Evolutionary conservation across 2,888 invertebrate species (phyloP), one percentile per base, ranked within the genome.

Genomic region (Norana najaformis): DNA sequence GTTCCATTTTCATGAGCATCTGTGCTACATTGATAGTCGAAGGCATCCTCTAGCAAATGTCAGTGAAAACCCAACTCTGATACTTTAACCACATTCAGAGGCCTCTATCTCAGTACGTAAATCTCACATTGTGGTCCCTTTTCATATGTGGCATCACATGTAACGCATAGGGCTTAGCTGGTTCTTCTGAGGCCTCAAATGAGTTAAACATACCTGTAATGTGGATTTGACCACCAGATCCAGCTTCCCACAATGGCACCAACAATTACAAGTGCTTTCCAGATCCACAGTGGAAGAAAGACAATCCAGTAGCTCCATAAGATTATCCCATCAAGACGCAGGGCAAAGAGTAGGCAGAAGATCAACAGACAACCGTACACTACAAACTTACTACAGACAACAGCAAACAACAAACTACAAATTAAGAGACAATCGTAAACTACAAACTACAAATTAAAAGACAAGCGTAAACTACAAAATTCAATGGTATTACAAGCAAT

Each of bases 191-290:
- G n/a, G n/a, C n/a, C n/a, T 47, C 23, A n/a, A 69, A n/a, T 69
- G n/a, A 69, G 69, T n/a, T 11, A n/a, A 69, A 69, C 69, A n/a
- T 95, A 97, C 98, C 97, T 97, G 95, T 98, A 98, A 94, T 98
- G 98, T 89, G 99, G 99, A 95, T 98, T 97, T 93, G 97, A 96
- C 97, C 98, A 98, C 98, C 99, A 99, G 35, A 98, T 97, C 94
- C 97, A 97, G 93, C 98, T 97, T 89, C 99, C 99, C 91, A 98
- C 96, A 88, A 97, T 96, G 85, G 98, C 98, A 91, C 99, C 99
- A 90, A 97, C 94, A 83, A 99, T 97, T 34, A 98, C 98, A 94
- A 98, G 96, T 92, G 94, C 90, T 92, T 99, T 99, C 98, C 99
- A 99, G 93, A 98, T 96, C 98, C 98, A 99, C 94, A 99, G 97